These are phyloP conservation scores for Phyllostomus hastatus DNA, from an alignment of 2,113 vertebrate genomes.

Conservation along the genomic window DNA sequence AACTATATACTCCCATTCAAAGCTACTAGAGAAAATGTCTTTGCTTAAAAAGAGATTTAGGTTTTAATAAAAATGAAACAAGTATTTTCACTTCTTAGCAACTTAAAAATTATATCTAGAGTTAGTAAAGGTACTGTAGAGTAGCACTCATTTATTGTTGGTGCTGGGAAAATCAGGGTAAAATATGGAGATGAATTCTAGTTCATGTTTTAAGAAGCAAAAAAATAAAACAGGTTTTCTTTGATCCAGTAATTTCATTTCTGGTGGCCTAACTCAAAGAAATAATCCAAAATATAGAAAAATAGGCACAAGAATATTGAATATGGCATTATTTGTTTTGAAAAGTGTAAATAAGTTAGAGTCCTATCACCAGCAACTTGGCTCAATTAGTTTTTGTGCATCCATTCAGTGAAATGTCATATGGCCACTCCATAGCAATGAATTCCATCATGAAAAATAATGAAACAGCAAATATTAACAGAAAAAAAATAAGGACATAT, in stretches of 20 bases:
- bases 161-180: not conserved
- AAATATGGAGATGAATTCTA: not conserved
- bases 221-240: not conserved
- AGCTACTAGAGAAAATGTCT: not conserved
- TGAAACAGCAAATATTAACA: not conserved
- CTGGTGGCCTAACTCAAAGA: not conserved
- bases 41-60: not conserved
- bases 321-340: not conserved
- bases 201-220: not conserved
- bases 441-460: not conserved
- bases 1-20: not conserved
- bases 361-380: not conserved
- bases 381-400: not conserved
- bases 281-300: slow-evolving; percentile 36
- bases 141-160: not conserved
- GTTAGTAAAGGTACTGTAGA: not conserved
- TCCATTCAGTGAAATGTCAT: not conserved
- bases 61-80: slow-evolving; percentile 29
- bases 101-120: not conserved
- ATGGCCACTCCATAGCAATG: not conserved
- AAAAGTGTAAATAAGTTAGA: not conserved
- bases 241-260: slow-evolving; percentile 10
- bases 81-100: not conserved
- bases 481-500: not conserved
- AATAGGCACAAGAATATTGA: not conserved